A percentile compares a stretch with the other conserved stretches of the same genome.
Conservation (phyloP, 1,140 invertebrate species). For the Leptinotarsa undecemlineata region DNA sequence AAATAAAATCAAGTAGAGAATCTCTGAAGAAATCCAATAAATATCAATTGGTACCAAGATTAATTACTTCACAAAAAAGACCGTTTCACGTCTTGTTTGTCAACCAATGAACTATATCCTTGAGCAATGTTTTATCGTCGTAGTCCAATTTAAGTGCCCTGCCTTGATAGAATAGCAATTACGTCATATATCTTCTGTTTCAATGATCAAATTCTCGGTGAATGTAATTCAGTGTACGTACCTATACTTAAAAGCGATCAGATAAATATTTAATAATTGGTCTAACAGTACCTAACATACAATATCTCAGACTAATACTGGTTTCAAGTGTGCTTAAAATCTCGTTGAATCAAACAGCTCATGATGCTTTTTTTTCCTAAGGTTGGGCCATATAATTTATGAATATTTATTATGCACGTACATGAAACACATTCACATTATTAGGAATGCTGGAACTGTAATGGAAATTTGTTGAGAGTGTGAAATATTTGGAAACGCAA, state of each 20-base stretch:
- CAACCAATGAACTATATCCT: constrained; percentile 8
- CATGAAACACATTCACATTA: too few species aligned
- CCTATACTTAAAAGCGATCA: constrained; percentile 16
- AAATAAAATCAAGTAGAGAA: too few species aligned
- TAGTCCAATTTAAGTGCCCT: not conserved
- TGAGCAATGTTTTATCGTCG: constrained; percentile 3
- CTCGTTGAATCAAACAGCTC: constrained; percentile 1
- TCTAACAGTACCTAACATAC: constrained; percentile 25
- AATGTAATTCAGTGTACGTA: not conserved
- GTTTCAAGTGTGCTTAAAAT: not conserved
- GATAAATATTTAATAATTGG: constrained; percentile 30
- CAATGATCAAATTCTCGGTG: constrained; percentile 2
- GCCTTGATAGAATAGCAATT: constrained; percentile 7
- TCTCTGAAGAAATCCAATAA: too few species aligned
- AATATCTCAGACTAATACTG: constrained; percentile 6
- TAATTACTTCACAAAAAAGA: not conserved
- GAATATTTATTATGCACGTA: not conserved
- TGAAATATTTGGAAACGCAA: too few species aligned
- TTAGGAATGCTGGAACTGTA: too few species aligned
- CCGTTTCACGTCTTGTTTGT: constrained; percentile 2
- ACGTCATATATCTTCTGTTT: constrained; percentile 5
- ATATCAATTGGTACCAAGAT: too few species aligned
- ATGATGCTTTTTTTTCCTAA: not conserved
- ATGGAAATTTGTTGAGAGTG: too few species aligned
- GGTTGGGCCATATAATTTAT: constrained; percentile 5